Conservation (phyloP, 2,888 invertebrate species). For the Hedya salicella region DNA sequence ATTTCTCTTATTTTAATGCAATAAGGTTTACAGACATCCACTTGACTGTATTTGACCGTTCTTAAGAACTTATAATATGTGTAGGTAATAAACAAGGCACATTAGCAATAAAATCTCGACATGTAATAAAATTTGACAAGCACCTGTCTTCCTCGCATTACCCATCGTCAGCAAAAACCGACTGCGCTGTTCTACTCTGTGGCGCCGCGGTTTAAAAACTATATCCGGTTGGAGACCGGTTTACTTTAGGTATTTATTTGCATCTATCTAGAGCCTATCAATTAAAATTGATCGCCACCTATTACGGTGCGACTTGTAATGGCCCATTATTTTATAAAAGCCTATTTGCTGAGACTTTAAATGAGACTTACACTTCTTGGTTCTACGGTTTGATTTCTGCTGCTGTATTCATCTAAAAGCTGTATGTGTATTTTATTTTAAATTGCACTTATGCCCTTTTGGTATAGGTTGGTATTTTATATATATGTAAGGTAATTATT, state of each 20-base stretch:
- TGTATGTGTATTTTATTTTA: not conserved
- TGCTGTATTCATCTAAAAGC: not conserved
- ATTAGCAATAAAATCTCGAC: slow-evolving; percentile 15
- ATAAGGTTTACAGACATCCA: too few relatives aligned
- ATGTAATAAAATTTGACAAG: slow-evolving; percentile 31
- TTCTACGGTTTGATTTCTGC: not conserved
- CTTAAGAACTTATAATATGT: not conserved
- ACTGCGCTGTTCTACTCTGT: slow-evolving; percentile 34
- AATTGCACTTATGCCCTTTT: not conserved
- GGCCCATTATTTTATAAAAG: slow-evolving; percentile 8
- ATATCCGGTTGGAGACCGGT: slow-evolving; percentile 57
- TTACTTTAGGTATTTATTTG: slow-evolving; percentile 43
- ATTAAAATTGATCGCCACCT: slow-evolving; percentile 42
- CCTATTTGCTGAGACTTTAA: not conserved
- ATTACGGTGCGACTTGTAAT: slow-evolving; percentile 30
- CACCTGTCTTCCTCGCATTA: slow-evolving; percentile 27
- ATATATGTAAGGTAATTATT: not conserved
- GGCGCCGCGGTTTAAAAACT: slow-evolving; percentile 44
- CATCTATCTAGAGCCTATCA: slow-evolving; percentile 43
- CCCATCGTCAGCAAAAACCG: slow-evolving; percentile 32
- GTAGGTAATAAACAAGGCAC: slow-evolving; percentile 1
- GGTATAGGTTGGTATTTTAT: not conserved
- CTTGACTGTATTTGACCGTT: too few relatives aligned
- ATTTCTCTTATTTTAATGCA: too few relatives aligned
- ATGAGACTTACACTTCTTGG: slow-evolving; percentile 1